These are phyloP conservation scores for Caenorhabditis angaria DNA, from an alignment of 2,888 invertebrate species.

Conservation along the genomic window DNA sequence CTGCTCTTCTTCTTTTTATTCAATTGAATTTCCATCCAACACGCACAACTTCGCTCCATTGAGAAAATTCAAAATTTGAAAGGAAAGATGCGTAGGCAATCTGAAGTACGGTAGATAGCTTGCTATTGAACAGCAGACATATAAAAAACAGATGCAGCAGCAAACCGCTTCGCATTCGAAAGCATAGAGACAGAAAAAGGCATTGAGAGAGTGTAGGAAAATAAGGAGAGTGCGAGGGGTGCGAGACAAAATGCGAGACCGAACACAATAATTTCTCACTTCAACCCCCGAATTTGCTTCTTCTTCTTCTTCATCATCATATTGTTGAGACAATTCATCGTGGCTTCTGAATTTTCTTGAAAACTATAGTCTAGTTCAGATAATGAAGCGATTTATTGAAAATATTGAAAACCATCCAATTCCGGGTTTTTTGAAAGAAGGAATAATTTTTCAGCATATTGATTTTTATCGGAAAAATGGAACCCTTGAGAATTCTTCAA, in stretches of 20 bases:
- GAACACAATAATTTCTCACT: conserved; percentile 4
- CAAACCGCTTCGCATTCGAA: neutral
- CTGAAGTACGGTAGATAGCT: neutral
- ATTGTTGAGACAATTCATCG: too few species aligned
- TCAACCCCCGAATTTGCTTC: neutral
- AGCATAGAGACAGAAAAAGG: neutral
- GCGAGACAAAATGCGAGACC: neutral
- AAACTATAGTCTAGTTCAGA: too few species aligned
- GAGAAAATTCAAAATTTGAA: neutral
- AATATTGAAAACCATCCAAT: too few species aligned
- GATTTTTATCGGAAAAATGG: too few species aligned
- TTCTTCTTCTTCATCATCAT: too few species aligned
- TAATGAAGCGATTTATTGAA: too few species aligned
- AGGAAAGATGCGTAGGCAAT: neutral
- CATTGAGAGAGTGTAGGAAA: neutral
- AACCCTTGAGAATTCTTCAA: too few species aligned
- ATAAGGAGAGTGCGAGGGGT: neutral
- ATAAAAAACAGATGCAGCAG: conserved; percentile 1
- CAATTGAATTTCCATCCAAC: neutral
- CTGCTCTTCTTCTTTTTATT: neutral
- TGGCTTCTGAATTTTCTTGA: too few species aligned
- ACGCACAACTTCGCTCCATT: neutral
- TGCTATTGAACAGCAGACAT: neutral
- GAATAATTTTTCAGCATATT: too few species aligned
- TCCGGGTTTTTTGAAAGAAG: too few species aligned